Conservation (phyloP, 2,888 invertebrate genomes). For the Labia minor region DNA sequence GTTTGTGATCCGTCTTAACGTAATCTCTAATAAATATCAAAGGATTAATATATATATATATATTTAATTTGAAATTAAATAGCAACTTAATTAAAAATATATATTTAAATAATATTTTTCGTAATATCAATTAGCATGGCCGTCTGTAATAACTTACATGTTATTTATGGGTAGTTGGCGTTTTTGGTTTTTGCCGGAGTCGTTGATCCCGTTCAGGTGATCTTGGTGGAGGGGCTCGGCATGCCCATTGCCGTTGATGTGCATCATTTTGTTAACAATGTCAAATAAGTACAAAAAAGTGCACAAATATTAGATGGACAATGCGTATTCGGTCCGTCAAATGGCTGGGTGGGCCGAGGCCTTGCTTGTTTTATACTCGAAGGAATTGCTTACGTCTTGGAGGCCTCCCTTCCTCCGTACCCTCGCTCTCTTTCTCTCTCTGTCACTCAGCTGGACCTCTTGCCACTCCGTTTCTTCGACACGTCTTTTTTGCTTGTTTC, state of each 20-base stretch:
- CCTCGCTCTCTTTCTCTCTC: background rate
- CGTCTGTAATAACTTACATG: background rate
- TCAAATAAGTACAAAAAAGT: background rate
- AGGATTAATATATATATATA: too few species aligned
- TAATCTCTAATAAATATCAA: too few species aligned
- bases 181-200: background rate
- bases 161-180: background rate
- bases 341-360: background rate
- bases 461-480: too few species aligned
- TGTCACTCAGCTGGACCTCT: too few species aligned
- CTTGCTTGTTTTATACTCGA: background rate
- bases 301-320: background rate
- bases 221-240: background rate
- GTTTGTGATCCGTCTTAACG: too few species aligned
- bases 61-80: too few species aligned
- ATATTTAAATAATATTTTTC: too few species aligned
- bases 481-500: too few species aligned
- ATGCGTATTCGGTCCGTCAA: background rate
- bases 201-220: background rate
- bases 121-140: too few species aligned
- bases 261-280: background rate
- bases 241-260: background rate
- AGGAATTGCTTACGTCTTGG: background rate
- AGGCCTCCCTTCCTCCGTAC: background rate
- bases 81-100: too few species aligned